These are phyloP conservation scores for Passer domesticus DNA, from an alignment of 2,113 vertebrate genomes.

Conservation along the genomic window DNA sequence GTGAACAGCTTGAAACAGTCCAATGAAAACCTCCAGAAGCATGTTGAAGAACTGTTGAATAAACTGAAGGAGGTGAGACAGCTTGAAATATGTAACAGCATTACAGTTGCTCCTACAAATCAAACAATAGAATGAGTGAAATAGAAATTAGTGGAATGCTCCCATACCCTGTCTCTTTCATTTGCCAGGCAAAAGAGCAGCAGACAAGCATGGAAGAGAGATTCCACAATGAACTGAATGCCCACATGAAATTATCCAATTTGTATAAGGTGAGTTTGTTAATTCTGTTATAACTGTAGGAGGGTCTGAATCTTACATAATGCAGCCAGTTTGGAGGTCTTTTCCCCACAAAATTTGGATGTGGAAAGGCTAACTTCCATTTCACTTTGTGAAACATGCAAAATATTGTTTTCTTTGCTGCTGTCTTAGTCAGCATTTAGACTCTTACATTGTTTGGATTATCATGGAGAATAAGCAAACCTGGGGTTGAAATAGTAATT, in stretches of 20 bases:
- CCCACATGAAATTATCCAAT: slow-evolving; percentile 93
- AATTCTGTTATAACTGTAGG: accelerated
- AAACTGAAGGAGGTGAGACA: slow-evolving; percentile 88
- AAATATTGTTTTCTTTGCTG: neutral
- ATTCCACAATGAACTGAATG: slow-evolving; percentile 92
- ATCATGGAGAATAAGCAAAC: neutral
- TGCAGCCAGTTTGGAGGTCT: accelerated
- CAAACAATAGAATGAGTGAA: neutral
- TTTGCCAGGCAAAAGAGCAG: slow-evolving; percentile 86
- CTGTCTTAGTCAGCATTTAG: neutral
- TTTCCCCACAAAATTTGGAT: neutral
- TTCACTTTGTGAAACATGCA: neutral
- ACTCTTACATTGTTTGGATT: neutral
- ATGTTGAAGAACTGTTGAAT: slow-evolving; percentile 86
- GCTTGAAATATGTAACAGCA: neutral
- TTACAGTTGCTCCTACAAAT: neutral
- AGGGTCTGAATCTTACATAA: neutral
- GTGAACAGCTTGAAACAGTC: slow-evolving; percentile 85
- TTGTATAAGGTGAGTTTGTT: slow-evolving; percentile 86
- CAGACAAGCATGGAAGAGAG: slow-evolving; percentile 88
- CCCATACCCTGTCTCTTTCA: neutral
- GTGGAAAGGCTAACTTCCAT: neutral
- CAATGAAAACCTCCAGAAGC: slow-evolving; percentile 89
- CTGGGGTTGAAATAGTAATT: neutral
- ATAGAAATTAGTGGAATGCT: neutral